phyloP scores from a whole-genome alignment of 2,888 invertebrate genomes.

The Agelastica alni region DNA sequence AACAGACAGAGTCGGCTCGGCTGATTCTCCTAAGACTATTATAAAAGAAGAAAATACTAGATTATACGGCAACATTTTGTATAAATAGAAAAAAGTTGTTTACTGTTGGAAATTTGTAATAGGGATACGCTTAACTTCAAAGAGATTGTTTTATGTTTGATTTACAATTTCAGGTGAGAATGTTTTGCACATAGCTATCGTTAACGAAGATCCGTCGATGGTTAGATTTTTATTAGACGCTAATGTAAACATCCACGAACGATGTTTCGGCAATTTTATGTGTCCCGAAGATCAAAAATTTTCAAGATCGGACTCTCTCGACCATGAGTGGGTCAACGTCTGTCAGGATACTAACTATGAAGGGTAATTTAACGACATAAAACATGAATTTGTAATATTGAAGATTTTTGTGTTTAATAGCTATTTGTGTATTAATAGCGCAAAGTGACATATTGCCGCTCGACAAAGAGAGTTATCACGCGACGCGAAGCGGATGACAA shows the following conservation, averaged over 20 bases:
- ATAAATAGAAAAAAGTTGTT: no score
- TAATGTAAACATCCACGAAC: slow-evolving; percentile 88
- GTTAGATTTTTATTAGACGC: slow-evolving; percentile 92
- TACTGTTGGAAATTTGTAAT: no score
- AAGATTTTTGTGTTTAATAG: no score
- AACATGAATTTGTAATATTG: no score
- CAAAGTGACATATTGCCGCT: no score
- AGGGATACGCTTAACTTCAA: neutral
- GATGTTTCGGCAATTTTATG: slow-evolving; percentile 97
- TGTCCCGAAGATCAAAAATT: slow-evolving; percentile 97
- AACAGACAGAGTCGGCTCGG: no score
- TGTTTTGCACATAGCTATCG: slow-evolving; percentile 95
- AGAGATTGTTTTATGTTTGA: neutral
- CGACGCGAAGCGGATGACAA: no score
- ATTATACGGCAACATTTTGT: no score
- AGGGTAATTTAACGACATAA: slow-evolving; percentile 68
- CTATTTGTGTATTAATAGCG: no score
- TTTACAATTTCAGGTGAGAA: slow-evolving; percentile 72
- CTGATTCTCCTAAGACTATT: no score
- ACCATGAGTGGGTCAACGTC: slow-evolving; percentile 91
- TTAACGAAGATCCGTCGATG: slow-evolving; percentile 98
- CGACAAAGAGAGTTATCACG: no score
- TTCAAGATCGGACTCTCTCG: slow-evolving; percentile 81
- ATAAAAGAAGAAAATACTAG: no score
- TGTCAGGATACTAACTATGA: slow-evolving; percentile 81